Evolutionary conservation across 2,888 invertebrate species (phyloP), one percentile per base, ranked within the genome.

Genomic region (Anodontia alba): DNA sequence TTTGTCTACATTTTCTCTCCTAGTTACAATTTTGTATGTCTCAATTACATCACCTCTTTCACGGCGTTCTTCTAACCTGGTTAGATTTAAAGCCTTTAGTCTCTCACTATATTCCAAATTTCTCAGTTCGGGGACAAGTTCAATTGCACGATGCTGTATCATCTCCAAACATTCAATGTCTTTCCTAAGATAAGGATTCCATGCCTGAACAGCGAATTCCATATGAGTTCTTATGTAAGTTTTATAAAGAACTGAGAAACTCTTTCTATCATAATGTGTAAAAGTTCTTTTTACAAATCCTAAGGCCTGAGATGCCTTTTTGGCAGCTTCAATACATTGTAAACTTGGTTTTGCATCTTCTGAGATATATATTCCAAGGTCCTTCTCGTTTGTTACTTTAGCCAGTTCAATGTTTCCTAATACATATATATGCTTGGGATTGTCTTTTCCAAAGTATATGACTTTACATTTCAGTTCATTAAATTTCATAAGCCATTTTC

Each of bases 321-420:
- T 57, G 17, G 26, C 57, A 17, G 57, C 57, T 57, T 57, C 57
- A 17, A 57, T 57, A 57, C 29, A 57, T 26, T 57, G 57, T 20
- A 26, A 26, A 57, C 57, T 57, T 57, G 57, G 57, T 57, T 57
- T 57, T 10, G 57, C 57, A 57, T 57, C 57, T 26, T 57, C 29
- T 29, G 26, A 26, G 5, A 57, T 57, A 20, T 57, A 57, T 7
- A 57, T 20, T 3, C 57, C 57, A 20, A 57, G 57, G 17, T 57
- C 57, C 29, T 26, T 57, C 20, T 57, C 57, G 1, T 23, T 7
- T 57, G 57, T 57, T 1, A 57, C 57, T 57, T 57, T 26, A 7
- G 8, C 17, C 17, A 23, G 29, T 26, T 57, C 26, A 1, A 29
- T 62, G 5, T 31, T 31, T 62, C 62, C 62, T n/a, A 33, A 3